Evolutionary conservation across 37 sponge, comb jelly and placozoan species (phyloP), one percentile per base, ranked within the genome.

Genomic region (Beroe ovata): DNA sequence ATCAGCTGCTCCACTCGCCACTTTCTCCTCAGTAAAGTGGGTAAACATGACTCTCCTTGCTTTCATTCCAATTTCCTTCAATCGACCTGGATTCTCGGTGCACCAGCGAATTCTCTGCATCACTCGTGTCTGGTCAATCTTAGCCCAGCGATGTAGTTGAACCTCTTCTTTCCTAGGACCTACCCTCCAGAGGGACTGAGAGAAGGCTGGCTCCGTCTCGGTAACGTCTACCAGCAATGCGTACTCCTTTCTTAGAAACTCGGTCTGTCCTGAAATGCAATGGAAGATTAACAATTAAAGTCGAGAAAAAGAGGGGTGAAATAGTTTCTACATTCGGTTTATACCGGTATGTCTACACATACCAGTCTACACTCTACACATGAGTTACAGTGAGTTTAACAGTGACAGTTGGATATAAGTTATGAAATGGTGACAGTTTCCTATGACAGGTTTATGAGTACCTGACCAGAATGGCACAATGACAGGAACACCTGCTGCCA

Each of bases 381-480:
- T n/a, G n/a, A n/a, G n/a, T n/a, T n/a, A n/a, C n/a, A n/a, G n/a
- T n/a, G n/a, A n/a, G n/a, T n/a, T n/a, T n/a, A n/a, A n/a, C n/a
- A n/a, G n/a, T n/a, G n/a, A n/a, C n/a, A n/a, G n/a, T n/a, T n/a
- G n/a, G n/a, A n/a, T n/a, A n/a, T n/a, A n/a, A n/a, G n/a, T n/a
- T n/a, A n/a, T n/a, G n/a, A n/a, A n/a, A n/a, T n/a, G n/a, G n/a
- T n/a, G n/a, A n/a, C n/a, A n/a, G n/a, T n/a, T n/a, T n/a, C n/a
- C n/a, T n/a, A n/a, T n/a, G n/a, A n/a, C n/a, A n/a, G n/a, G n/a
- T n/a, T n/a, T n/a, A n/a, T n/a, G n/a, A n/a, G n/a, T n/a, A 6
- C 84, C 84, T 26, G 84, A 77, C 84, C 84, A 77, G 35, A 39
- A 8, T 11, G 84, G 84, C 16, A 77, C 84, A 40, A 77, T 77